phyloP scores from a whole-genome alignment of 2,113 vertebrate species.

The Lepus americanus region DNA sequence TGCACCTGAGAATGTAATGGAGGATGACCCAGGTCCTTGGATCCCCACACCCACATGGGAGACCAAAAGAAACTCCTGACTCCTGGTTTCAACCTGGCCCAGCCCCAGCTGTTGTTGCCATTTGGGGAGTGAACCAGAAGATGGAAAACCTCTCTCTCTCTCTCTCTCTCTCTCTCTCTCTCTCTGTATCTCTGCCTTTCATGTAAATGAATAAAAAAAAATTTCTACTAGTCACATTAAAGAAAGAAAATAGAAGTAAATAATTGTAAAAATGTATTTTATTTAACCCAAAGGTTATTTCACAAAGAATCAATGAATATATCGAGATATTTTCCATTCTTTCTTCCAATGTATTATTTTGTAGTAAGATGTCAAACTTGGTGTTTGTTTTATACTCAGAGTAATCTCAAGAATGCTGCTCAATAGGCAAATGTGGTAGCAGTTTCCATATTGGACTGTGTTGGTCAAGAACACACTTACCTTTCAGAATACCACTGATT shows the following conservation, averaged over 20 bases:
- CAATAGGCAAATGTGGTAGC: rapidly evolving
- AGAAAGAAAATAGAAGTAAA: not conserved
- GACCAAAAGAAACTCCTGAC: too few species aligned
- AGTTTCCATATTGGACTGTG: not conserved
- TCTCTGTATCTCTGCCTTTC: too few species aligned
- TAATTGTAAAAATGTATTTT: not conserved
- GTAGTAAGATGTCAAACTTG: not conserved
- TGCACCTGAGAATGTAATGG: too few species aligned
- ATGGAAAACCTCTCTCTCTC: too few species aligned
- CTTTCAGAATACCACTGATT: not conserved
- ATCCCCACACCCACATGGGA: too few species aligned
- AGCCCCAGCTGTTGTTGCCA: too few species aligned
- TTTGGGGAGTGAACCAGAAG: too few species aligned
- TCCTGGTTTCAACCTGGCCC: too few species aligned
- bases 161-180: too few species aligned
- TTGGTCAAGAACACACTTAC: not conserved
- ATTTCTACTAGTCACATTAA: not conserved
- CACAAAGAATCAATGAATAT: not conserved
- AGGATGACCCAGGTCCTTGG: too few species aligned
- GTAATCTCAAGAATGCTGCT: not conserved
- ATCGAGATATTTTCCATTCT: not conserved
- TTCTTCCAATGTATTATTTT: slow-evolving; percentile 1
- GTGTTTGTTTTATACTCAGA: not conserved
- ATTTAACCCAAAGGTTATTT: not conserved
- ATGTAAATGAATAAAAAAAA: too few species aligned